Base-by-base conservation (phyloP, 2,797 vertebrate species). In the Erethizon dorsatum region DNA sequence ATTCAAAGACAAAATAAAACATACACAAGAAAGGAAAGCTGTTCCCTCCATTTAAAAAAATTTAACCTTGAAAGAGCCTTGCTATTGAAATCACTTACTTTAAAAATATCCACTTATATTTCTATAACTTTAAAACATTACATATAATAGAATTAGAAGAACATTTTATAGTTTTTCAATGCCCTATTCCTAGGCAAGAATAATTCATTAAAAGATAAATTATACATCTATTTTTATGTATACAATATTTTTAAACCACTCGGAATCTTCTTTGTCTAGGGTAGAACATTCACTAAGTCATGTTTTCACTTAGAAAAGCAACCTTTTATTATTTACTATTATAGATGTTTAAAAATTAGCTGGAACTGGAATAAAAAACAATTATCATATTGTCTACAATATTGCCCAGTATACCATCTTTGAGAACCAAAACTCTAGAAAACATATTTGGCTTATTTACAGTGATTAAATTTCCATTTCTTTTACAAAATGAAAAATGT, bases 1-100 rank as follows among this genome's bases (percentile, higher is more conserved):
- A 28, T 89, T 94, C 61, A 90, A 92, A 71, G 9, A 82, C 83
- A 92, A 95, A 92, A 79, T 65, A 95, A 89, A 83, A 54, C 5
- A 82, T 33, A 67, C 31, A 56, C 47, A 96, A n/a, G 37, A 26
- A 17, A 45, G 65, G 94, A 83, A 37, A 73, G 9, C 1, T 79
- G 94, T 88, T 8, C 7, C 6, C 17, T 12, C 17, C 83, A 56
- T 37, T 95, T 96, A 93, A 11, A 80, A 86, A 95, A 54, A 52
- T 56, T 45, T 77, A 88, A 95, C 22, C 50, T 94, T 94, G 71
- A 88, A 77, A 79, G 15, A 91, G 18, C 6, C 28, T 94, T 86
- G 26, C 18, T 59, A 63, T 82, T 77, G 41, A 92, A 90, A 52
- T 79, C 6, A 56, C 67, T 83, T 96, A 83, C 79, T 79, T 78